A percentile compares a stretch with the other conserved stretches of the same genome.
Evolutionary conservation across 2,797 vertebrate species (phyloP).

Genomic region (Dipus sagitta): DNA sequence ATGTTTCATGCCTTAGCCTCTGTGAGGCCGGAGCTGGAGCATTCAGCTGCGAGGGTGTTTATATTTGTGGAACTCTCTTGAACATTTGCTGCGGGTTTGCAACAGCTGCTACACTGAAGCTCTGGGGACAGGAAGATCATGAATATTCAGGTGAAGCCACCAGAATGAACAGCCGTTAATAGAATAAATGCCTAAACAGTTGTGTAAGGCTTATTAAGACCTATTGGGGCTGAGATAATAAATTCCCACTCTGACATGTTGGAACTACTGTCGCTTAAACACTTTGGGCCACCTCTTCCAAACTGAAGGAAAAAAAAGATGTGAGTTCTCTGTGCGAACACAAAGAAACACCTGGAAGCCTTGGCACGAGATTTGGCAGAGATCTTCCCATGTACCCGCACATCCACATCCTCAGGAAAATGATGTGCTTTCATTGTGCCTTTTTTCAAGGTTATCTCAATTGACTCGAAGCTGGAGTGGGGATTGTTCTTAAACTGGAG

Average conservation of each 20-base stretch:
- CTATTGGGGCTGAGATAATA: conserved; percentile 92
- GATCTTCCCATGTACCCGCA: conserved; percentile 76
- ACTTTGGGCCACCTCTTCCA: conserved; percentile 90
- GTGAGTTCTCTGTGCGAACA: conserved; percentile 88
- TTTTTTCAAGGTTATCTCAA: conserved; percentile 87
- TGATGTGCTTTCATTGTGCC: conserved; percentile 83
- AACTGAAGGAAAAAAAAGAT: conserved; percentile 87
- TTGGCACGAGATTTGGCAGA: conserved; percentile 88
- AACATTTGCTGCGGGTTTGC: conserved; percentile 91
- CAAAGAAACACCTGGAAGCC: conserved; percentile 91
- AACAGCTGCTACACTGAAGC: conserved; percentile 94
- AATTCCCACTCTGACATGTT: conserved; percentile 90
- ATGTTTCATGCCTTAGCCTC: conserved; percentile 89
- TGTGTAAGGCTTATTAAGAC: conserved; percentile 93
- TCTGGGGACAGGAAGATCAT: conserved; percentile 94
- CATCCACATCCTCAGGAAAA: conserved; percentile 83
- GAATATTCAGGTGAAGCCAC: conserved; percentile 96
- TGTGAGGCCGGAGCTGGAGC: conserved; percentile 85
- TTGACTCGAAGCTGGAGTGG: conserved; percentile 63
- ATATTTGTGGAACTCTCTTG: conserved; percentile 91
- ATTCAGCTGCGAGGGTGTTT: conserved; percentile 90
- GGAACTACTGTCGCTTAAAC: conserved; percentile 90
- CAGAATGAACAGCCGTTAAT: conserved; percentile 96
- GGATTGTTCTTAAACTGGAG: conserved; percentile 42
- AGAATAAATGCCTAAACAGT: conserved; percentile 93